Evolutionary conservation across 2,797 vertebrate genomes (phyloP).

Genomic region (Pangasius macronema): DNA sequence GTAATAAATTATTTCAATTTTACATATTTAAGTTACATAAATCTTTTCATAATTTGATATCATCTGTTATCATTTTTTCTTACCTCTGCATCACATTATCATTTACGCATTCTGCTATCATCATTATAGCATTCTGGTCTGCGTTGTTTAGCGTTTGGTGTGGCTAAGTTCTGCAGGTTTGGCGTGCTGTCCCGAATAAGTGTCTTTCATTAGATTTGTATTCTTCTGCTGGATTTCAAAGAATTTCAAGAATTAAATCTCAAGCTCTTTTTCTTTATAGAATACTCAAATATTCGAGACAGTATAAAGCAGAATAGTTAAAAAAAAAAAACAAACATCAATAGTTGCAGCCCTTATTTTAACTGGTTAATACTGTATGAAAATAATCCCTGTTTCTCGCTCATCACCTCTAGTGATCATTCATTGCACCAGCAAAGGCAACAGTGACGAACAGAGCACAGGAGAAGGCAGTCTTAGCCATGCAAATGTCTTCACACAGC

Average conservation of each 20-base stretch:
- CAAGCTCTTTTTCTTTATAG: not conserved
- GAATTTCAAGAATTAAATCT: not conserved
- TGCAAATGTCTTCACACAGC: slow-evolving; percentile 16
- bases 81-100: no score
- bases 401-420: slow-evolving; percentile 15
- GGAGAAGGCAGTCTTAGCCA: not conserved
- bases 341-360: not conserved
- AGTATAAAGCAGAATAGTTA: not conserved
- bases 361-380: not conserved
- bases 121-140: not conserved
- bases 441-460: slow-evolving; percentile 3
- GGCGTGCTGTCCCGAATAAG: not conserved
- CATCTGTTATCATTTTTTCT: no score
- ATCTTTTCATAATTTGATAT: no score
- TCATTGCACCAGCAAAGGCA: slow-evolving; percentile 13
- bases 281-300: not conserved
- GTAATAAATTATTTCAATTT: no score
- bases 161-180: not conserved
- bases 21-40: no score
- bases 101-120: no score
- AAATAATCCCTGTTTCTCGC: slow-evolving; percentile 8
- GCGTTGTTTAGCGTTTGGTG: not conserved
- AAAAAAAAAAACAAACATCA: not conserved
- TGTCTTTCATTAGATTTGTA: not conserved
- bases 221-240: not conserved